phyloP scores from a whole-genome alignment of 2,797 vertebrate species.

The Emys orbicularis region DNA sequence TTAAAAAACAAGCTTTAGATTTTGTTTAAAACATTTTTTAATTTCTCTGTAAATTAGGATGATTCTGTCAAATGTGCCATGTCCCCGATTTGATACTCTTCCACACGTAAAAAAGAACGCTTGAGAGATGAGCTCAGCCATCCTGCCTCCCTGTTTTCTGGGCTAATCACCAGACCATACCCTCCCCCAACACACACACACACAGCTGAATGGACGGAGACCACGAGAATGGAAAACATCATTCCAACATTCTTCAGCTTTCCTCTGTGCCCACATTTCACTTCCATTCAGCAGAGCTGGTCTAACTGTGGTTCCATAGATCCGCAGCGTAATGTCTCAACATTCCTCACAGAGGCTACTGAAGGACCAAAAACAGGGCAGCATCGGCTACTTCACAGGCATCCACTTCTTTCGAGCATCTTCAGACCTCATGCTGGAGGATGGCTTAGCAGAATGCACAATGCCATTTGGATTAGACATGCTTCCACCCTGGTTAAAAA shows the following conservation, averaged over 20 bases:
- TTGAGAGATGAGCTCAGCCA: neutral
- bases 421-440: neutral
- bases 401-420: neutral
- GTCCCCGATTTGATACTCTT: neutral
- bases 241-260: neutral
- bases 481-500: neutral
- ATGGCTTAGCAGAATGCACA: neutral
- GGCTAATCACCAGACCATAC: neutral
- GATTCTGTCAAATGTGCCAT: neutral
- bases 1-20: neutral
- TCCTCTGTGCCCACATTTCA: neutral
- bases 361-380: neutral
- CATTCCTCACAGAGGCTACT: neutral
- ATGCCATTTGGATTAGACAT: neutral
- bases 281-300: neutral
- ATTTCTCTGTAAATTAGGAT: neutral
- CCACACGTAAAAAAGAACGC: neutral
- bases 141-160: neutral
- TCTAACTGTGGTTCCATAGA: neutral
- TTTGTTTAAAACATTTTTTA: no score
- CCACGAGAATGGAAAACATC: neutral
- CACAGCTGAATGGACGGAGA: neutral
- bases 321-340: neutral
- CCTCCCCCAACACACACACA: neutral
- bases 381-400: neutral